Evolutionary conservation across 2,113 vertebrate genomes (phyloP), one percentile per base, ranked within the genome.

Genomic region (Agapornis roseicollis): DNA sequence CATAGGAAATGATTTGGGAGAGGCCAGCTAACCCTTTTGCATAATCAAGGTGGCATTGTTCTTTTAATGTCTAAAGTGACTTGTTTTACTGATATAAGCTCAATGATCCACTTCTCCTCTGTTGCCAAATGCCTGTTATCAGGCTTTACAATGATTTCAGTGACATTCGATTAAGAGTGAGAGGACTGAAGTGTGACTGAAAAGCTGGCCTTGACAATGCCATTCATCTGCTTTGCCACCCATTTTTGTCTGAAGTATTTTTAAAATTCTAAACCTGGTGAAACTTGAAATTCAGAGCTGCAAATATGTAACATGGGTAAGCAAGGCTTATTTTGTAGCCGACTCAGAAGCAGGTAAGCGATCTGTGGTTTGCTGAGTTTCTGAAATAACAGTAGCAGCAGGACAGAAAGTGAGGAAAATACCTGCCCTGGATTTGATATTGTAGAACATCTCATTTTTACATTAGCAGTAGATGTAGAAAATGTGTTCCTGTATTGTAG

Each of bases 1-100:
- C 94, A 97, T 81, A 93, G 94, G 96, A 97, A 96, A 87, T 61
- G 64, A 92, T 72, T 33, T 94, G 95, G 80, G 94, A 96, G 94
- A 92, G 96, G 92, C 85, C 3, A 9, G 31, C 80, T 56, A 76
- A 74, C 2, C 50, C 61, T 90, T 88, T 68, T 86, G 76, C 93
- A 72, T 88, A 92, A 93, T 90, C 83, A 86, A 95, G 92, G 94
- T 96, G 17, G 35, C 23, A 72, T 94, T 96, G 90, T 91, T 96
- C 80, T 81, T 88, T 55, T 76, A 76, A 79, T 66, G 47, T 83
- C 22, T 56, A 1, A 46, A 83, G 61, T 81, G 77, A 61, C 68
- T 79, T 11, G 15, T 74, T 92, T 90, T 8, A 10, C 39, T 88
- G 77, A 47, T 74, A 41, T 0, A 64, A 78, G 11, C 41, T 44